Base-by-base conservation (phyloP, 2,888 invertebrate genomes). In the Petrolisthes manimaculis region DNA sequence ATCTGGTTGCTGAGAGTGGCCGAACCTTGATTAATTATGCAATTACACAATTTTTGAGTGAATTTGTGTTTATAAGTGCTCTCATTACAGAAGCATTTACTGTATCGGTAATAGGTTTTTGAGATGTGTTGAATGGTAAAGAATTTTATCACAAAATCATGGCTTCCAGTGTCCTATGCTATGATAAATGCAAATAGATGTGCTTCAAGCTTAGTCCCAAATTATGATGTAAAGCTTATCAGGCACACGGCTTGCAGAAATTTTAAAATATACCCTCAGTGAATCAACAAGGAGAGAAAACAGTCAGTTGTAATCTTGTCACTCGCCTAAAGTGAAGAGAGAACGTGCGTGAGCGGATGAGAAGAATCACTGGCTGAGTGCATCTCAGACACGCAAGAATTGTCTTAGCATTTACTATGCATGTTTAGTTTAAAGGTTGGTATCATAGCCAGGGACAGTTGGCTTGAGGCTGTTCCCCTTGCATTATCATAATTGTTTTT, bases 101-200 rank as follows among this genome's bases (percentile, higher is more conserved):
- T 69, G 69, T 86, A 80, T 74, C 74, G 74, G 67, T 74, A 56
- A 67, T 86, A 71, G 86, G 81, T 86, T 86, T 81, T 86, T 53
- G 55, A 74, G 80, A 21, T 81, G 79, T 86, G 78, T 86, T 74
- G 78, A 55, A 81, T 86, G 74, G 80, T 74, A 81, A 74, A 56
- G 74, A 75, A 74, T 71, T 86, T 86, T 81, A 86, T 86, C 81
- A 86, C 86, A 86, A 86, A 86, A 83, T 86, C 71, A 86, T 86
- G 86, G 86, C 86, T 86, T 86, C 86, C 86, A 86, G 54, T 86
- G 80, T 81, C 81, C 71, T 81, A 79, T 81, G 80, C 81, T 74
- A 24, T 81, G 54, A 69, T 86, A 80, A 86, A 71, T 74, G 86
- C 86, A 71, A 56, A 67, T 86, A 84, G 83, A 67, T 86, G 81